phyloP scores from a whole-genome alignment of 2,888 invertebrate species.

The Rhingia rostrata region DNA sequence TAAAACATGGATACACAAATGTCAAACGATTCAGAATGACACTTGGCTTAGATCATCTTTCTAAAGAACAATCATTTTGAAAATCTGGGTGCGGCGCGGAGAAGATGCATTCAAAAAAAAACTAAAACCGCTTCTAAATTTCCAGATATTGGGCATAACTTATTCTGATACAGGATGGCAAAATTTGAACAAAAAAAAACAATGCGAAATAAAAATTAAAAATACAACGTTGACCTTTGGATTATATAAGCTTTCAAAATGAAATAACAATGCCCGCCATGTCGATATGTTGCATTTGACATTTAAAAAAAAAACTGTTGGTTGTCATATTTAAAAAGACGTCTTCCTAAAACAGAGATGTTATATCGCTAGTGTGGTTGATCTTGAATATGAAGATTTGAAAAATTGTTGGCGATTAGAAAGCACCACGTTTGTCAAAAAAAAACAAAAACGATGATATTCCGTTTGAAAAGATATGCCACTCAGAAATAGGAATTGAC shows the following conservation, averaged over 20 bases:
- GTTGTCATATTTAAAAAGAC: too few relatives aligned
- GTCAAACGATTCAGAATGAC: not conserved
- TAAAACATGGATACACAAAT: constrained; percentile 14
- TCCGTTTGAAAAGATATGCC: too few relatives aligned
- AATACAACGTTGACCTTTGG: constrained; percentile 23
- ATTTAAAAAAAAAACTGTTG: constrained; percentile 12
- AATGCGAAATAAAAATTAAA: not conserved
- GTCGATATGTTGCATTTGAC: constrained; percentile 16
- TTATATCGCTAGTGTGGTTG: too few relatives aligned
- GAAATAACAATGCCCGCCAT: not conserved
- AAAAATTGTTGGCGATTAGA: too few relatives aligned
- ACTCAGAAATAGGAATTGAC: too few relatives aligned
- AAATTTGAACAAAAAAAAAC: not conserved
- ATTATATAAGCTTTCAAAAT: constrained; percentile 2
- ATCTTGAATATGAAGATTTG: too few relatives aligned
- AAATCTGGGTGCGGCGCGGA: not conserved
- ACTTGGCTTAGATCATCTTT: constrained; percentile 32
- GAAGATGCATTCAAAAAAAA: not conserved
- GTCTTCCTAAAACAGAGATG: too few relatives aligned
- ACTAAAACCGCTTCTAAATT: not conserved
- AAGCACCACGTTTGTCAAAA: too few relatives aligned
- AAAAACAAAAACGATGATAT: too few relatives aligned
- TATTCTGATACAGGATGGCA: not conserved
- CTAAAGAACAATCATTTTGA: constrained; percentile 3
- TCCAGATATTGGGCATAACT: not conserved